A percentile compares a stretch with the other conserved stretches of the same genome.
Evolutionary conservation across 2,888 invertebrate species (phyloP).

Genomic region (Hypercompe scribonia): DNA sequence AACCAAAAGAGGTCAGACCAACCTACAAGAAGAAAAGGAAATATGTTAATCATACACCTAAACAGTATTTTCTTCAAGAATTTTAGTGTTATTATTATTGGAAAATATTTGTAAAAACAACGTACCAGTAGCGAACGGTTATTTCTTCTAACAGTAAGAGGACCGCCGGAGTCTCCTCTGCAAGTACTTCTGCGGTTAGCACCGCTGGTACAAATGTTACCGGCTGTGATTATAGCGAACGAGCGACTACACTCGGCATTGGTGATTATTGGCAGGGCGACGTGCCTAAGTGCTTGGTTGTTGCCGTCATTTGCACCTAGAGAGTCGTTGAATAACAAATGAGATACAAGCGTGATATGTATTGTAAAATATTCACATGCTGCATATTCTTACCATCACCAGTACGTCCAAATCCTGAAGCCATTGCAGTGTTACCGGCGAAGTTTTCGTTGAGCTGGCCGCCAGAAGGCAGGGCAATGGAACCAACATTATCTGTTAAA

Average conservation of each 20-base stretch:
- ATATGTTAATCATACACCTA: too few relatives aligned
- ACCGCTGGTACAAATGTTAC: constrained; percentile 67
- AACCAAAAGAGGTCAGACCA: too few relatives aligned
- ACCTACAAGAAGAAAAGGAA: too few relatives aligned
- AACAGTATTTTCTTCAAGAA: too few relatives aligned
- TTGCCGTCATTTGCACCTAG: background rate
- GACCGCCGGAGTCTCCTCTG: constrained; percentile 73
- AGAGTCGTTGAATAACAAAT: background rate
- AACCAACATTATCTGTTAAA: constrained; percentile 48
- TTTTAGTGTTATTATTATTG: too few relatives aligned
- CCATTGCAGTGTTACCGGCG: constrained; percentile 48
- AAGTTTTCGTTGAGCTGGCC: constrained; percentile 48
- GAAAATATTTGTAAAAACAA: too few relatives aligned
- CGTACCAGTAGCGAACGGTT: constrained; percentile 12
- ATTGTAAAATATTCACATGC: background rate
- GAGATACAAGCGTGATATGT: background rate
- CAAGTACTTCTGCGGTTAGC: constrained; percentile 56
- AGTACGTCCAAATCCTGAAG: constrained; percentile 62
- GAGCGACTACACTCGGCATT: constrained; percentile 51
- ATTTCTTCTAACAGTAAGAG: constrained; percentile 44
- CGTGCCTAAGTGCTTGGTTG: constrained; percentile 12
- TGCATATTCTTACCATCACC: constrained; percentile 52
- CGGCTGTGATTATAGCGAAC: constrained; percentile 54
- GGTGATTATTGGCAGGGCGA: constrained; percentile 55
- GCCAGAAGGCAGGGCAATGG: constrained; percentile 56